Conservation (phyloP, 2,797 vertebrate genomes). For the Danio albolineatus region DNA sequence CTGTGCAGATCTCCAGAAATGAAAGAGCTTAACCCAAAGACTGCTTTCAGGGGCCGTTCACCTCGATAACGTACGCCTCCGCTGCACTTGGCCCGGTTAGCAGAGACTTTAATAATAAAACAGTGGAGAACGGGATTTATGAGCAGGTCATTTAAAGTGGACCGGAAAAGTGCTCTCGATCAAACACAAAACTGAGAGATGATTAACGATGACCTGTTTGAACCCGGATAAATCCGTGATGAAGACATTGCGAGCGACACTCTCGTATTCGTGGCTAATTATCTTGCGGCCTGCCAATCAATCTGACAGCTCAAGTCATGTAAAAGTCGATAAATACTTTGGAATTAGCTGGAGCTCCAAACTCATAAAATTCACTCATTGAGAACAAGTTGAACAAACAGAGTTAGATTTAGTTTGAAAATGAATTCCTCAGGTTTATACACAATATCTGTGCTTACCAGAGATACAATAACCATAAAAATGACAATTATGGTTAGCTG, state of each 20-base stretch:
- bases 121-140: constrained; percentile 64
- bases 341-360: neutral
- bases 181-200: constrained; percentile 47
- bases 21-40: constrained; percentile 59
- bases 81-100: constrained; percentile 46
- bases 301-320: constrained; percentile 57
- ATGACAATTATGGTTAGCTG: too few relatives aligned
- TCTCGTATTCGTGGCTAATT: constrained; percentile 70
- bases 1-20: constrained; percentile 59
- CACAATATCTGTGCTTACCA: too few relatives aligned
- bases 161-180: constrained; percentile 52
- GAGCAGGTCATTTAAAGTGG: constrained; percentile 56
- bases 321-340: neutral
- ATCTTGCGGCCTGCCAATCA: constrained; percentile 68
- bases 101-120: constrained; percentile 68
- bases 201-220: constrained; percentile 69
- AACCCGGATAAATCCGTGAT: constrained; percentile 64
- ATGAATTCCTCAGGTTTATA: too few relatives aligned
- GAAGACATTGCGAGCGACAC: constrained; percentile 57
- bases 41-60: constrained; percentile 43
- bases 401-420: neutral
- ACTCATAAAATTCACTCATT: neutral
- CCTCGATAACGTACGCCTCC: constrained; percentile 48
- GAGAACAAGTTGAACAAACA: constrained; percentile 1
- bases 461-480: too few relatives aligned